Percentiles rank a stretch among this genome's conserved stretches.
These are phyloP conservation scores for Ditula angustiorana DNA, from an alignment of 2,888 invertebrate species.

Conservation along the genomic window DNA sequence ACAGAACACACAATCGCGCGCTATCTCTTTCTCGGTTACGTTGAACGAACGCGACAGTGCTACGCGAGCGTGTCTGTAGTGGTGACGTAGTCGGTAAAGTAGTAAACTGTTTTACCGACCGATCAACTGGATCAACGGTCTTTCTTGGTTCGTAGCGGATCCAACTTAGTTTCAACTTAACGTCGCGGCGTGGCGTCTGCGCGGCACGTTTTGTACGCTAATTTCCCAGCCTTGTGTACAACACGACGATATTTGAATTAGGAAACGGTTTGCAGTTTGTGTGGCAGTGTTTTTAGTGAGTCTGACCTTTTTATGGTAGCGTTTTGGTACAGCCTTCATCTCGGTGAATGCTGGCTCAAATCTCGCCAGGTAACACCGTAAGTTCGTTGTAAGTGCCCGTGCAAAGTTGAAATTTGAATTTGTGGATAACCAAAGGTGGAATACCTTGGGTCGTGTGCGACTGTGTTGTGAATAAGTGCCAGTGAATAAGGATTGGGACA, in stretches of 20 bases:
- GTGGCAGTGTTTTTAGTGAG: conserved; percentile 59
- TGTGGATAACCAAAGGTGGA: conserved; percentile 66
- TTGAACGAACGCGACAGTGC: conserved; percentile 57
- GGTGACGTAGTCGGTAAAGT: conserved; percentile 70
- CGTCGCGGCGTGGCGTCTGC: conserved; percentile 73
- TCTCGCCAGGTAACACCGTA: conserved; percentile 76
- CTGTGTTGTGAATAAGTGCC: conserved; percentile 66
- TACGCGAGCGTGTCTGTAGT: conserved; percentile 47
- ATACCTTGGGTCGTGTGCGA: conserved; percentile 64
- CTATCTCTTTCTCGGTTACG: conserved; percentile 54
- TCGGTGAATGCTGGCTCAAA: conserved; percentile 75
- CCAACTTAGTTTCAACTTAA: conserved; percentile 82
- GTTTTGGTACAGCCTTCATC: conserved; percentile 66
- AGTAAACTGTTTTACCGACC: conserved; percentile 75
- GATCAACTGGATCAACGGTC: conserved; percentile 84
- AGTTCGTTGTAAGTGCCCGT: conserved; percentile 80
- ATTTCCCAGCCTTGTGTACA: conserved; percentile 68
- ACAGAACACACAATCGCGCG: conserved; percentile 50
- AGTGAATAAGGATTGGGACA: conserved; percentile 70
- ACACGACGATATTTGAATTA: conserved; percentile 67
- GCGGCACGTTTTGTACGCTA: conserved; percentile 65
- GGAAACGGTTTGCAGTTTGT: conserved; percentile 59
- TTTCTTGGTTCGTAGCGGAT: conserved; percentile 74
- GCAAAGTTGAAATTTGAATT: conserved; percentile 77
- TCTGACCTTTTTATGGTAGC: conserved; percentile 53